Conservation (phyloP, 2,113 vertebrate genomes). For the Turnix velox region DNA sequence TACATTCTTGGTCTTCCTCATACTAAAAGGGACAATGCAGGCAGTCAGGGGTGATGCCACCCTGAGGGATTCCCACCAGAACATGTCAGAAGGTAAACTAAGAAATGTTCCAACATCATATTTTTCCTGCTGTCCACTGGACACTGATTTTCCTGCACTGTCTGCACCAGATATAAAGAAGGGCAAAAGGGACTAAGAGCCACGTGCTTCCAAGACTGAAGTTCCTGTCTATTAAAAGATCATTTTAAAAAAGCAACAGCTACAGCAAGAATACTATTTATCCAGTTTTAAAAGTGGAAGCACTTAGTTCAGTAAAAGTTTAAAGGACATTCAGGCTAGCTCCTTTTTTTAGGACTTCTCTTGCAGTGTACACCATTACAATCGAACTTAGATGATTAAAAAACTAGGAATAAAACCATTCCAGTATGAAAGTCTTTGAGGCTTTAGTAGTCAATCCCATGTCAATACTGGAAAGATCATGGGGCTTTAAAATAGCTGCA, state of each 20-base stretch:
- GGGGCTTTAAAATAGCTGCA: background rate
- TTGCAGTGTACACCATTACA: background rate
- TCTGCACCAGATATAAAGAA: background rate
- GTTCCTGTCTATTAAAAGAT: constrained; percentile 16
- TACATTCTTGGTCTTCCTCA: background rate
- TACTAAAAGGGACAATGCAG: background rate
- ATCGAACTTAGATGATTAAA: background rate
- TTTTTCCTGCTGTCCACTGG: background rate
- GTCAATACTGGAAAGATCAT: background rate
- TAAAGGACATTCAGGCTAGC: background rate
- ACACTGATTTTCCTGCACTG: constrained; percentile 12
- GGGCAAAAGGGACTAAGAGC: background rate
- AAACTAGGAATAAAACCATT: background rate
- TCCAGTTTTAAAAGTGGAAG: background rate
- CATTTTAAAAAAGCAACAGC: background rate
- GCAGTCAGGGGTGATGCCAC: background rate
- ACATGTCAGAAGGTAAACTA: background rate
- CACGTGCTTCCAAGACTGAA: constrained; percentile 9
- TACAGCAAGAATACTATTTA: background rate
- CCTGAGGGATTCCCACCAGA: background rate
- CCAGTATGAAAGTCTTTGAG: background rate
- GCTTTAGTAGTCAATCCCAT: background rate
- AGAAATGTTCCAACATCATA: background rate
- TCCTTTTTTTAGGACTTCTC: background rate
- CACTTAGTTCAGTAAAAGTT: background rate